Evolutionary conservation across 2,797 vertebrate species (phyloP), one percentile per base, ranked within the genome.

Genomic region (Carapus acus): DNA sequence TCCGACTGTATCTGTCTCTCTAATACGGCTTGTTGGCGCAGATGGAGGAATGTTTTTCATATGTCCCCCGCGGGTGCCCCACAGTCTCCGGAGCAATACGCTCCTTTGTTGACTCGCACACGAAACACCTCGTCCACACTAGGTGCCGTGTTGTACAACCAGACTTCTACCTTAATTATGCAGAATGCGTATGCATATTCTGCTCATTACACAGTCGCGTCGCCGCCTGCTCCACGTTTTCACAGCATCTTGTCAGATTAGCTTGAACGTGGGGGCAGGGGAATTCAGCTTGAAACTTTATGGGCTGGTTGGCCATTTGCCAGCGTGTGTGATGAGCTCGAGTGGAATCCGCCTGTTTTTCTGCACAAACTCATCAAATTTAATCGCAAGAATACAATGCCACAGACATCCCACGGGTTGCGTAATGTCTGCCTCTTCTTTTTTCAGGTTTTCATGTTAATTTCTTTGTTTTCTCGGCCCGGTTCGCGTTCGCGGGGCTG

Each of bases 121-220:
- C 40, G 48, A 71, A 70, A 54, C 41, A 43, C 49, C 58, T 52
- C 42, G 49, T 52, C 14, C 44, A 47, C 42, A 19, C 46, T 55
- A 8, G 2, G 34, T 34, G 50, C 49, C 43, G 20, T 67, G 43
- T 52, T 66, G 59, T 58, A 49, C 21, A 27, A 54, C 69, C 54
- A 29, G 12, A 21, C 43, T 39, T 43, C 49, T 55, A 16, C 55
- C 42, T 76, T 70, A 65, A 71, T 78, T 72, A 71, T 59, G 59
- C 63, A 50, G 64, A 75, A 53, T 69, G 49, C 57, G 20, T 64
- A 21, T 45, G 52, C 51, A 61, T 69, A 71, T 73, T 77, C 69
- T 71, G 58, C 54, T 55, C 34, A n/a, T 51, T 48, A 33, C n/a
- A 13, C 65, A 50, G 66, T 68, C 66, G 50, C 51, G 9, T 57